A percentile compares a stretch with the other conserved stretches of the same genome.
Evolutionary conservation across 1,140 invertebrate genomes (phyloP).

Genomic region (Ganaspis sp.): DNA sequence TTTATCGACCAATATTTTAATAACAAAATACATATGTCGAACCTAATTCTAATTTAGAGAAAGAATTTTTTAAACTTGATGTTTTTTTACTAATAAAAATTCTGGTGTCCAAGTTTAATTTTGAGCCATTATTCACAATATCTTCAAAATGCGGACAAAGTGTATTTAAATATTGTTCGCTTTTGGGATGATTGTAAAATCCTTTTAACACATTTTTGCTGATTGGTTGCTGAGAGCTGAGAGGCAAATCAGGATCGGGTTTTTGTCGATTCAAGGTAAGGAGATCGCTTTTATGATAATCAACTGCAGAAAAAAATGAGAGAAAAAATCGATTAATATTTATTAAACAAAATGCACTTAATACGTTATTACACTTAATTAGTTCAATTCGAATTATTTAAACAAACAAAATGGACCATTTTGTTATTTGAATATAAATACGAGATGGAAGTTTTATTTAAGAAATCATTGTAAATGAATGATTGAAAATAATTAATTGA

Average conservation of each 20-base stretch:
- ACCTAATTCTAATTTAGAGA: too few relatives aligned
- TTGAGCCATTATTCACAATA: too few relatives aligned
- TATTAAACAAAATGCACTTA: neutral
- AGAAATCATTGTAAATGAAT: conserved; percentile 26
- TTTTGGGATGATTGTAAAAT: neutral
- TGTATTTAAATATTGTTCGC: neutral
- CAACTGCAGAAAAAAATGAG: conserved; percentile 36
- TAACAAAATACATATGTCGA: too few relatives aligned
- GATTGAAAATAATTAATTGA: neutral
- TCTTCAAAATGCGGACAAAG: too few relatives aligned
- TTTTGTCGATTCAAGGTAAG: neutral
- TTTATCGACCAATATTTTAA: too few relatives aligned
- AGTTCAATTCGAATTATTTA: conserved; percentile 12
- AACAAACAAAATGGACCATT: too few relatives aligned
- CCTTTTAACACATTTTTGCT: conserved; percentile 14
- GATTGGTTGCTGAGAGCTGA: neutral
- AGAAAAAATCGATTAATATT: conserved; percentile 33
- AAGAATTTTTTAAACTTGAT: too few relatives aligned
- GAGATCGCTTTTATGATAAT: conserved; percentile 34
- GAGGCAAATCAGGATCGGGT: neutral
- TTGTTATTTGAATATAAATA: too few relatives aligned
- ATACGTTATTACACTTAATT: conserved; percentile 27
- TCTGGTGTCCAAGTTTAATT: too few relatives aligned
- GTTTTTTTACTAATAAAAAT: too few relatives aligned
- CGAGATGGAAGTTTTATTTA: too few relatives aligned